Evolutionary conservation across 2,888 invertebrate genomes (phyloP).

Genomic region (Torymus texanus): DNA sequence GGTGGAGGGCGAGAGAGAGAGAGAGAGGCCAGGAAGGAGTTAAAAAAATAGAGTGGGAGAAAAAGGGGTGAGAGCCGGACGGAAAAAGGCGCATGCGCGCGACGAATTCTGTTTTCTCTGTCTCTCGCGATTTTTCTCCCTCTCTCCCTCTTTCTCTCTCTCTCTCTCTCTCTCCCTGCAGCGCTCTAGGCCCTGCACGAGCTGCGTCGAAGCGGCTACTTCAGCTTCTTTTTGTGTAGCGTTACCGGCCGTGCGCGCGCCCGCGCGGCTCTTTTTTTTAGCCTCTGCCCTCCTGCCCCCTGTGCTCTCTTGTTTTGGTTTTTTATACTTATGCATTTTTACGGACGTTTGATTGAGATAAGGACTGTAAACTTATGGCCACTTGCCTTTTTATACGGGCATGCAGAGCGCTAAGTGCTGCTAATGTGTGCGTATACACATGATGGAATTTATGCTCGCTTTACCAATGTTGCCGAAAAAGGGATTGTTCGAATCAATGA

Average conservation of each 20-base stretch:
- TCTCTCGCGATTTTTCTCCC: slow-evolving; percentile 13
- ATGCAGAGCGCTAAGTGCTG: not conserved
- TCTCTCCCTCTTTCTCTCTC: slow-evolving; percentile 43
- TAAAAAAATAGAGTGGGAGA: slow-evolving; percentile 42
- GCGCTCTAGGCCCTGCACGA: slow-evolving; percentile 14
- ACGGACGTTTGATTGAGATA: slow-evolving; percentile 44
- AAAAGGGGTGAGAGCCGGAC: slow-evolving; percentile 21
- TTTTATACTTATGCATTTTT: slow-evolving; percentile 34
- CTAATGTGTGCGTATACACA: not conserved
- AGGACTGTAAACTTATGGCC: slow-evolving; percentile 37
- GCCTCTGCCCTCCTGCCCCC: not conserved
- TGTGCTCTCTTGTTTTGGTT: slow-evolving; percentile 25
- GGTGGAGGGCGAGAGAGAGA: not conserved
- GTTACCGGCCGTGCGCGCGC: too few relatives aligned
- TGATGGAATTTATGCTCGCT: too few relatives aligned
- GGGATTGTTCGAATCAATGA: too few relatives aligned
- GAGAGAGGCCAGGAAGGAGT: slow-evolving; percentile 30
- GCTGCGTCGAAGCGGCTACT: slow-evolving; percentile 51
- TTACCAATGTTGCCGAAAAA: too few relatives aligned
- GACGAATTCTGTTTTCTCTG: slow-evolving; percentile 13
- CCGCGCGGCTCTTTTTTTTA: not conserved
- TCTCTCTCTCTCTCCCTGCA: slow-evolving; percentile 46
- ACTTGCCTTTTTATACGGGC: slow-evolving; percentile 22
- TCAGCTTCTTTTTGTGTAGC: slow-evolving; percentile 20
- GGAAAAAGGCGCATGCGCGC: slow-evolving; percentile 56